A percentile compares a stretch with the other conserved stretches of the same genome.
phyloP scores from a whole-genome alignment of 2,113 vertebrate genomes.

The Egretta garzetta region DNA sequence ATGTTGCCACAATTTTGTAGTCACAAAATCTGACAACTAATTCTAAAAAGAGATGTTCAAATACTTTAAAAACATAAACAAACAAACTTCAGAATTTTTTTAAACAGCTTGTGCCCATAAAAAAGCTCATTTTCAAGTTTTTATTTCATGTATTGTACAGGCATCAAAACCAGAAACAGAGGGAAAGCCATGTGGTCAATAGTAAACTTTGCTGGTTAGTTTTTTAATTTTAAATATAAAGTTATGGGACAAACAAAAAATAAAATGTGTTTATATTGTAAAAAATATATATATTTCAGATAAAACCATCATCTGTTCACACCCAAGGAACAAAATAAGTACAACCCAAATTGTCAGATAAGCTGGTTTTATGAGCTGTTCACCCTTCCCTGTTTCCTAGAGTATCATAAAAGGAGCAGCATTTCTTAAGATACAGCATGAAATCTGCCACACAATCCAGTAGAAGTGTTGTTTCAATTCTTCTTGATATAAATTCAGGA shows the following conservation, averaged over 20 bases:
- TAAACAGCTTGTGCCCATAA: background rate
- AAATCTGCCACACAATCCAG: background rate
- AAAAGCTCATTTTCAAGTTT: background rate
- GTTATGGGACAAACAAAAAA: background rate
- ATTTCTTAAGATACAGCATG: background rate
- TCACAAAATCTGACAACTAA: background rate
- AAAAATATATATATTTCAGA: background rate
- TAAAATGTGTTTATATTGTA: background rate
- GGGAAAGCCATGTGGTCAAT: background rate
- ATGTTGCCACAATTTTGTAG: background rate
- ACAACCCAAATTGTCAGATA: background rate
- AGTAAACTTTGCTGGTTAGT: background rate
- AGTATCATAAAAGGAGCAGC: background rate
- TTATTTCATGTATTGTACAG: background rate
- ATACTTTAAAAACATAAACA: background rate
- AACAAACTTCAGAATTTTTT: background rate
- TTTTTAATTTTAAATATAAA: background rate
- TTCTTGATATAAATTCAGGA: slow-evolving; percentile 37
- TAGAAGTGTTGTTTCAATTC: slow-evolving; percentile 23
- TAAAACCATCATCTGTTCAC: background rate
- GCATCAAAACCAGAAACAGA: background rate
- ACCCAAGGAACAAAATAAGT: background rate
- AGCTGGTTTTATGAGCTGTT: slow-evolving; percentile 15
- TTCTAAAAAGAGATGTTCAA: background rate
- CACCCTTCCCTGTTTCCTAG: background rate